These are phyloP conservation scores for Calephelis nemesis DNA, from an alignment of 1,140 invertebrate genomes.

Conservation along the genomic window DNA sequence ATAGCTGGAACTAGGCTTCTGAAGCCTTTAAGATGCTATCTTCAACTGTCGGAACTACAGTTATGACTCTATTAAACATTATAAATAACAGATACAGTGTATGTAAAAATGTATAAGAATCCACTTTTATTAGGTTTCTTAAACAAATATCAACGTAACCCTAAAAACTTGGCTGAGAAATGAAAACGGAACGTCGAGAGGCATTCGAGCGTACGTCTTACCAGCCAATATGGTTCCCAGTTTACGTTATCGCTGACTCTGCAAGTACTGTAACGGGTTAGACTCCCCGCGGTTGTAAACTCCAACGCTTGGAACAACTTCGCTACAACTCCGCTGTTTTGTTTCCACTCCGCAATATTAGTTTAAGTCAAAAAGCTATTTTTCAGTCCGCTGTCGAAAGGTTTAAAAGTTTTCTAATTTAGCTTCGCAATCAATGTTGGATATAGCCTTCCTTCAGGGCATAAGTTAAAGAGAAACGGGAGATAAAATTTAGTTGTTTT, in stretches of 20 bases:
- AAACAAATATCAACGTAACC: slow-evolving; percentile 41
- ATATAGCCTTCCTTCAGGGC: slow-evolving; percentile 25
- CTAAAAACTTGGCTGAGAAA: slow-evolving; percentile 45
- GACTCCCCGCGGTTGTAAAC: slow-evolving; percentile 63
- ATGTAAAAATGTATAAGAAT: too few relatives aligned
- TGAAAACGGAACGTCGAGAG: slow-evolving; percentile 62
- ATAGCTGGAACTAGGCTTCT: too few relatives aligned
- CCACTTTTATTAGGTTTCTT: not conserved
- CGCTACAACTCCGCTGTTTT: slow-evolving; percentile 73
- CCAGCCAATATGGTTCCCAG: slow-evolving; percentile 58
- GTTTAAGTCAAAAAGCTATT: slow-evolving; percentile 77
- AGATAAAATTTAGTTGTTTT: not conserved
- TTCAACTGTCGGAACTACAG: too few relatives aligned
- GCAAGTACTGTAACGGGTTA: slow-evolving; percentile 43
- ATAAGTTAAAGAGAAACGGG: not conserved
- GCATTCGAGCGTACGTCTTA: slow-evolving; percentile 64
- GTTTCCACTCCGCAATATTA: slow-evolving; percentile 71
- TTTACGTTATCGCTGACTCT: slow-evolving; percentile 62
- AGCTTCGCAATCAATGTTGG: slow-evolving; percentile 63
- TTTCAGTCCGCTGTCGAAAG: slow-evolving; percentile 71
- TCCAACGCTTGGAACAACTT: slow-evolving; percentile 63
- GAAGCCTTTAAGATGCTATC: too few relatives aligned
- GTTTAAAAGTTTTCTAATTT: slow-evolving; percentile 76
- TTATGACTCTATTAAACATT: too few relatives aligned
- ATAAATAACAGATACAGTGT: too few relatives aligned